Evolutionary conservation across 2,113 vertebrate genomes (phyloP).

Genomic region (Urocynchramus pylzowi): DNA sequence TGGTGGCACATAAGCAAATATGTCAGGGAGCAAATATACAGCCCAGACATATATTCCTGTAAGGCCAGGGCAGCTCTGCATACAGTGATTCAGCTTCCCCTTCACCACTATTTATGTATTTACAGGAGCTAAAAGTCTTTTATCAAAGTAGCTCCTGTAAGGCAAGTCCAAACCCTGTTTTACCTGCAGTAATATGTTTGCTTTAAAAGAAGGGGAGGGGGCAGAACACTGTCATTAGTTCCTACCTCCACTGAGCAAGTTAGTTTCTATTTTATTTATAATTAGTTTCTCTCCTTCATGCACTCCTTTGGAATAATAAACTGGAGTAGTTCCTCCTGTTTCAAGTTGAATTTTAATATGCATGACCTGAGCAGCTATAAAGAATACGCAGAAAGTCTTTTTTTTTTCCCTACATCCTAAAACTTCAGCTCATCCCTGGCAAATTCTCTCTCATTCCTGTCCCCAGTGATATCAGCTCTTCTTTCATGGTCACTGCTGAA

Average conservation of each 20-base stretch:
- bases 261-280: background rate
- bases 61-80: background rate
- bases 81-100: background rate
- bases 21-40: background rate
- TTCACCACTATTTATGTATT: background rate
- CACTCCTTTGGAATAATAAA: background rate
- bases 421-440: background rate
- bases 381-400: background rate
- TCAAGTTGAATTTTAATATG: background rate
- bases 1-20: background rate
- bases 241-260: background rate
- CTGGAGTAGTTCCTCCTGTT: background rate
- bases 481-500: background rate
- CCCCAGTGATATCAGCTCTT: background rate
- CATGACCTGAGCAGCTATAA: background rate
- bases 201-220: background rate
- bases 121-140: background rate
- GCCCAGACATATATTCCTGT: background rate
- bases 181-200: background rate
- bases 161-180: background rate
- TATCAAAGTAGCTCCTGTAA: background rate
- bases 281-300: background rate
- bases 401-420: fast-evolving
- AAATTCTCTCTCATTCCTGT: background rate
- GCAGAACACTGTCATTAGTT: background rate